Evolutionary conservation across 2,113 vertebrate genomes (phyloP).

Genomic region (Orthochromis malagaraziensis): DNA sequence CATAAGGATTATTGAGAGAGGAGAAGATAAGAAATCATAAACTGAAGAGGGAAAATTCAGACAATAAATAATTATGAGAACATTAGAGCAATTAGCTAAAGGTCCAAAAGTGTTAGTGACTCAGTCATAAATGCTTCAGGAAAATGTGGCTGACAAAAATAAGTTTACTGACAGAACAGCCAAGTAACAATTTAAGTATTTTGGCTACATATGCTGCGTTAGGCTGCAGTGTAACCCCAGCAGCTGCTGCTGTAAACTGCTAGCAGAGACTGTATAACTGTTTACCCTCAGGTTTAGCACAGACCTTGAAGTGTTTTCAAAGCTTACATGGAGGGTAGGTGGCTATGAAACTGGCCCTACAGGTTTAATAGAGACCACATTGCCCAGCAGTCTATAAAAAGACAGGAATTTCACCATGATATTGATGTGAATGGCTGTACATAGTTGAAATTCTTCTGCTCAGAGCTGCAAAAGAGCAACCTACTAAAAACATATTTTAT

Average conservation of each 20-base stretch:
- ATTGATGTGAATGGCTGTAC: not conserved
- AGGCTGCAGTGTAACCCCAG: not conserved
- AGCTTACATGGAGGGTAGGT: not conserved
- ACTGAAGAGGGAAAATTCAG: not conserved
- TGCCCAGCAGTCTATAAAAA: not conserved
- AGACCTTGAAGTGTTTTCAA: conserved; percentile 28
- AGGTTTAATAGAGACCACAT: not conserved
- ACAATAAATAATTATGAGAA: not conserved
- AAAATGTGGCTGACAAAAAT: not conserved
- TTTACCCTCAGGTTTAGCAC: conserved; percentile 14
- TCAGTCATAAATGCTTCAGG: not conserved
- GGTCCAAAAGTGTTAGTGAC: not conserved
- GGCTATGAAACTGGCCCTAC: not conserved
- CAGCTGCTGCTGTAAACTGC: not conserved
- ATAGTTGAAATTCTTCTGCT: not conserved
- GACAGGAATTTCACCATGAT: not conserved
- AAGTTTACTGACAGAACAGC: not conserved
- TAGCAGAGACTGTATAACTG: not conserved
- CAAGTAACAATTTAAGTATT: not conserved
- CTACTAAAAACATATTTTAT: not conserved
- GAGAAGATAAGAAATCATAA: not conserved
- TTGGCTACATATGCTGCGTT: not conserved
- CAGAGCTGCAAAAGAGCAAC: not conserved
- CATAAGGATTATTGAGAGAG: not conserved
- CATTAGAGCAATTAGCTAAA: not conserved